Evolutionary conservation across 2,797 vertebrate species (phyloP).

Genomic region (Phalanger gymnotis): DNA sequence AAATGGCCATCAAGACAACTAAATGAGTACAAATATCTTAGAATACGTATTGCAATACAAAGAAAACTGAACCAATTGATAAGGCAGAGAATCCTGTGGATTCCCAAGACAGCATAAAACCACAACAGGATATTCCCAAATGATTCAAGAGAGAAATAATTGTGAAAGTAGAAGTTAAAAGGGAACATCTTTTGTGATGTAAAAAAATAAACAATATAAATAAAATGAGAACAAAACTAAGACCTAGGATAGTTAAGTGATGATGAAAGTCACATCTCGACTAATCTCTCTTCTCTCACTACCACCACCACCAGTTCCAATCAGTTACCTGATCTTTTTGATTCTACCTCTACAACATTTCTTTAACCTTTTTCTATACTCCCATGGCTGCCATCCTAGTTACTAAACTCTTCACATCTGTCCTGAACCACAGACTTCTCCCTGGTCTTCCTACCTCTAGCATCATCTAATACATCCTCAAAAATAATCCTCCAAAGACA

Average conservation of each 20-base stretch:
- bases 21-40: background rate
- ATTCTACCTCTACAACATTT: background rate
- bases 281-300: background rate
- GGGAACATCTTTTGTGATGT: background rate
- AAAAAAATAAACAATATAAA: background rate
- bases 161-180: background rate
- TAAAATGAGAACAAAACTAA: background rate
- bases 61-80: background rate
- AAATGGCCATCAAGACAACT: background rate
- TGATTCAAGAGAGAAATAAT: background rate
- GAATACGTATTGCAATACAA: background rate
- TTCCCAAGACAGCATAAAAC: background rate
- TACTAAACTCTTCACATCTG: background rate
- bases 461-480: background rate
- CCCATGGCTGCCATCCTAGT: background rate
- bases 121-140: background rate
- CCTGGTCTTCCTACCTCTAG: background rate
- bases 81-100: background rate
- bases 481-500: background rate
- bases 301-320: background rate
- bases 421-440: background rate
- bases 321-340: background rate
- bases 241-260: background rate
- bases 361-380: background rate
- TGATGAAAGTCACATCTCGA: background rate